phyloP scores from a whole-genome alignment of 2,113 vertebrate genomes.

The Dolichotis patagonum region DNA sequence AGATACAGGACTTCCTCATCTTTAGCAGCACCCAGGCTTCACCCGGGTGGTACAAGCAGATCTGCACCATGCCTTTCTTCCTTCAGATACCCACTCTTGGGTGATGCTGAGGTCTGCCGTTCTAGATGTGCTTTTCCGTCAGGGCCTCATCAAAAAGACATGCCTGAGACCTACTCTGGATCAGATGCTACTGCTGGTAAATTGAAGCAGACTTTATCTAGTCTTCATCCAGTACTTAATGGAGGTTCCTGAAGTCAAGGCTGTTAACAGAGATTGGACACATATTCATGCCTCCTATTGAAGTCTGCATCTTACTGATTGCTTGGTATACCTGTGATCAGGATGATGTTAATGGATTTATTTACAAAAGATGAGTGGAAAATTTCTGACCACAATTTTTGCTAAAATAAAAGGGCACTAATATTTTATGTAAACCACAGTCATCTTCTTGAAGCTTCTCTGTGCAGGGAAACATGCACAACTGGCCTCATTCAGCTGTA shows the following conservation, averaged over 20 bases:
- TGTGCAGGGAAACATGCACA: conserved; percentile 84
- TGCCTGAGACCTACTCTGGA: conserved; percentile 84
- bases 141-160: conserved; percentile 76
- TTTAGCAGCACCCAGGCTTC: conserved; percentile 82
- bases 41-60: conserved; percentile 82
- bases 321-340: conserved; percentile 85
- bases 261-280: conserved; percentile 56
- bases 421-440: conserved; percentile 88
- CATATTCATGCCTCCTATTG: conserved; percentile 86
- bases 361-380: conserved; percentile 85
- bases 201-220: conserved; percentile 86
- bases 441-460: conserved; percentile 82
- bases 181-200: conserved; percentile 61
- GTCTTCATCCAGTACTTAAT: conserved; percentile 86
- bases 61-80: conserved; percentile 85
- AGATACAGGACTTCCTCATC: conserved; percentile 87
- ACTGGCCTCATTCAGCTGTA: conserved; percentile 83
- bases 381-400: conserved; percentile 89
- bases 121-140: conserved; percentile 71
- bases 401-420: conserved; percentile 79
- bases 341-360: conserved; percentile 89
- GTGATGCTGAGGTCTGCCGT: conserved; percentile 84
- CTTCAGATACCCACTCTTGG: conserved; percentile 82
- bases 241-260: conserved; percentile 82
- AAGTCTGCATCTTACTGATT: conserved; percentile 86